Evolutionary conservation across 2,888 invertebrate species (phyloP).

Genomic region (Drosophila subquinaria): DNA sequence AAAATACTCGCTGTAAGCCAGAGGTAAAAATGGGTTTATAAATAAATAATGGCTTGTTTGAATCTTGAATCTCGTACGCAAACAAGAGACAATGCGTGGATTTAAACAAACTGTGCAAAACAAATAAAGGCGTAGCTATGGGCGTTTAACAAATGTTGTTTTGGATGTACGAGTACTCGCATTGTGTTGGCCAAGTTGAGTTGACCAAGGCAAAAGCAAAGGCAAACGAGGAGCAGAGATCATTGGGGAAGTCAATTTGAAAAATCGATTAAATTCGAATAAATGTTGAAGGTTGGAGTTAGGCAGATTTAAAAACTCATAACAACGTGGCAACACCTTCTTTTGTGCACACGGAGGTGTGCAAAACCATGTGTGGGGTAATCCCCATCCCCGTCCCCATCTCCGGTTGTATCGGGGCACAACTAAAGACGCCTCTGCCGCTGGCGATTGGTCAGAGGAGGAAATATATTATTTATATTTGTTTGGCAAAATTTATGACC

Average conservation of each 20-base stretch:
- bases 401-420: slow-evolving; percentile 5
- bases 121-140: slow-evolving; percentile 81
- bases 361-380: slow-evolving; percentile 76
- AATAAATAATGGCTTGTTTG: slow-evolving; percentile 21
- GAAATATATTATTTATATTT: slow-evolving; percentile 64
- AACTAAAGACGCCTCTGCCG: slow-evolving; percentile 41
- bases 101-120: slow-evolving; percentile 52
- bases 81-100: slow-evolving; percentile 31
- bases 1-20: slow-evolving; percentile 8
- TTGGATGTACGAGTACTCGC: slow-evolving; percentile 25
- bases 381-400: not conserved
- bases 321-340: slow-evolving; percentile 84
- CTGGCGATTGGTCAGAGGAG: slow-evolving; percentile 58
- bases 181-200: slow-evolving; percentile 28
- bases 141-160: slow-evolving; percentile 79
- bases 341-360: slow-evolving; percentile 65
- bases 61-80: slow-evolving; percentile 7
- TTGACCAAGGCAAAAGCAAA: slow-evolving; percentile 28
- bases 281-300: slow-evolving; percentile 80
- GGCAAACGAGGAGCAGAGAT: slow-evolving; percentile 12
- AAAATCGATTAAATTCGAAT: slow-evolving; percentile 85
- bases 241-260: slow-evolving; percentile 69
- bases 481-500: slow-evolving; percentile 73
- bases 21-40: slow-evolving; percentile 4
- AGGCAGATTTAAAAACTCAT: slow-evolving; percentile 84